Conservation (phyloP, 2,888 invertebrate species). For the Hirudinaria manillensis region DNA sequence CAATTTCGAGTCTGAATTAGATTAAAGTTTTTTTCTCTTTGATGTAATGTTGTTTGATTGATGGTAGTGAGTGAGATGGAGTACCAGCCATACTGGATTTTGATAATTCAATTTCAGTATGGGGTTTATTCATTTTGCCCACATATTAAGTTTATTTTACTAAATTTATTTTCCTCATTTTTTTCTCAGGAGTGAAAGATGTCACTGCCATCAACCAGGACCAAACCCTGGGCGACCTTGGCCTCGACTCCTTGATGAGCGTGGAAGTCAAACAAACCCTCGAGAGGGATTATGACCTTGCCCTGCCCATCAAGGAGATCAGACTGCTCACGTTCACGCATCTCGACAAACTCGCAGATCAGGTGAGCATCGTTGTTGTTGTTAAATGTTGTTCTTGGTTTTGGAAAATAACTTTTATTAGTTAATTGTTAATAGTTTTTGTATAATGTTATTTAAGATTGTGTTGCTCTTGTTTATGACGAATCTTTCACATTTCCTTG, state of each 20-base stretch:
- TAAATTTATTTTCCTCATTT: too few relatives aligned
- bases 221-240: conserved; percentile 81
- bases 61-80: too few relatives aligned
- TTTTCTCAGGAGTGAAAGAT: conserved; percentile 71
- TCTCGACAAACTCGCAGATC: conserved; percentile 29
- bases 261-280: conserved; percentile 95
- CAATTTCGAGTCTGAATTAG: not conserved
- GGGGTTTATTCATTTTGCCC: not conserved
- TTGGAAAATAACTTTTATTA: not conserved
- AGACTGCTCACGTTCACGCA: conserved; percentile 57
- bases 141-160: not conserved
- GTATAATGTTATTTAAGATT: not conserved
- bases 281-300: conserved; percentile 83
- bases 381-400: not conserved
- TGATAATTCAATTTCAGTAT: too few relatives aligned
- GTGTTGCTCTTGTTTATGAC: not conserved
- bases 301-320: conserved; percentile 84
- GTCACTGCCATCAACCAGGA: conserved; percentile 69
- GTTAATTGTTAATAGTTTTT: not conserved
- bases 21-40: too few relatives aligned
- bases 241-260: conserved; percentile 97
- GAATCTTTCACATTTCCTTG: not conserved
- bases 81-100: too few relatives aligned
- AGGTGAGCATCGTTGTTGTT: not conserved
- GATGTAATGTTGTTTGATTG: too few relatives aligned